Evolutionary conservation across 2,113 vertebrate genomes (phyloP).

Genomic region (Tetrax tetrax): DNA sequence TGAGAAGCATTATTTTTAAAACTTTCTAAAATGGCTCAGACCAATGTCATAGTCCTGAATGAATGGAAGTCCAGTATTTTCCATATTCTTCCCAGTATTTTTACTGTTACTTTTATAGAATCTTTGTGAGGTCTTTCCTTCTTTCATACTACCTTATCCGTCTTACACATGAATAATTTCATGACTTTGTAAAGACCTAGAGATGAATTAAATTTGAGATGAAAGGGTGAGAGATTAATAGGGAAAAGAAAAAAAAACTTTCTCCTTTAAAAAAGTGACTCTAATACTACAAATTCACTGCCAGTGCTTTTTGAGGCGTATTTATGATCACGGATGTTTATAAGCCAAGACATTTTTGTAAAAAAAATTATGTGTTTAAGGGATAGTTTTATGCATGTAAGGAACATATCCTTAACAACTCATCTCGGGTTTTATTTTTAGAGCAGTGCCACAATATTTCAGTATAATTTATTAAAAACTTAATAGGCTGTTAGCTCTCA

Average conservation of each 20-base stretch:
- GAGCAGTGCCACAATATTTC: constrained; percentile 55
- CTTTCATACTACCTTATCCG: background rate
- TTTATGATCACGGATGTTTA: constrained; percentile 30
- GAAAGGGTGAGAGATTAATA: constrained; percentile 49
- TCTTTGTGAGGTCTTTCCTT: background rate
- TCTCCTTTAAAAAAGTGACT: background rate
- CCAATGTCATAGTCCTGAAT: background rate
- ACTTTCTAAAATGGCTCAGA: background rate
- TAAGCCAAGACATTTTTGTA: background rate
- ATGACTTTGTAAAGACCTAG: constrained; percentile 41
- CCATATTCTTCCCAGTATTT: background rate
- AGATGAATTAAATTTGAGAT: constrained; percentile 48
- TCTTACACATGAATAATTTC: constrained; percentile 28
- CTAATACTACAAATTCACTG: background rate
- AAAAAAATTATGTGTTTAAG: background rate
- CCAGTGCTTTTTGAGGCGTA: background rate
- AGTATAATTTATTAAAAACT: constrained; percentile 60
- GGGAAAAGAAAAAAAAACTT: constrained; percentile 11
- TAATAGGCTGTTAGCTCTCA: constrained; percentile 55
- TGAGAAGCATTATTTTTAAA: background rate
- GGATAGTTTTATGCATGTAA: background rate
- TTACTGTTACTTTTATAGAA: background rate
- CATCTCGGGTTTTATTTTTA: constrained; percentile 41
- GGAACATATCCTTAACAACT: background rate
- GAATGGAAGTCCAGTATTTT: background rate